Percentiles rank a stretch among this genome's conserved stretches.
Conservation (phyloP, 1,140 invertebrate genomes). For the Ips typographus region DNA sequence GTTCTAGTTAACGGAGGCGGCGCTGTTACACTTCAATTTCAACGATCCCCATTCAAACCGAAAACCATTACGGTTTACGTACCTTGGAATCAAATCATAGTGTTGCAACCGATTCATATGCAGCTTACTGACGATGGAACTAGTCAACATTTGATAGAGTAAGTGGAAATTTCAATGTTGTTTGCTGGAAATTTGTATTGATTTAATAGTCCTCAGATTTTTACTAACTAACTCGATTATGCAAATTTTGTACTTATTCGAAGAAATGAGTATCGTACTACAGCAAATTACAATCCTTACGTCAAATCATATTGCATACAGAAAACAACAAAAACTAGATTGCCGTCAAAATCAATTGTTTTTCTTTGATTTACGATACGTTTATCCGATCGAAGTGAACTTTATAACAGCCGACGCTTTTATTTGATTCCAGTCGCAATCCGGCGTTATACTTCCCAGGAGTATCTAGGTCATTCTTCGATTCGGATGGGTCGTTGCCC, state of each 20-base stretch:
- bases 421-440: constrained; percentile 46
- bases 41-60: constrained; percentile 86
- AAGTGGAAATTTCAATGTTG: constrained; percentile 45
- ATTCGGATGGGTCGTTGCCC: constrained; percentile 55
- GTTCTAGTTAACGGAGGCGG: constrained; percentile 97
- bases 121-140: constrained; percentile 74
- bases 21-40: constrained; percentile 96
- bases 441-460: constrained; percentile 62
- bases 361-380: too few relatives aligned
- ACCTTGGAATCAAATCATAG: constrained; percentile 94
- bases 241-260: background rate
- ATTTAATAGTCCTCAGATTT: constrained; percentile 26
- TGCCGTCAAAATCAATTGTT: too few relatives aligned
- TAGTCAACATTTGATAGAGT: constrained; percentile 31
- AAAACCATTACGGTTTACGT: constrained; percentile 86
- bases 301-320: too few relatives aligned
- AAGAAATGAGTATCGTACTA: too few relatives aligned
- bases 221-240: background rate
- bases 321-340: too few relatives aligned
- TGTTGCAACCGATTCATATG: constrained; percentile 84
- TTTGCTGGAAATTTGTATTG: constrained; percentile 35
- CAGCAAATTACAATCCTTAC: too few relatives aligned
- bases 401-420: too few relatives aligned
- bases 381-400: too few relatives aligned
- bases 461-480: constrained; percentile 59